Base-by-base conservation (phyloP, 2,797 vertebrate genomes). In the Melanogrammus aeglefinus region DNA sequence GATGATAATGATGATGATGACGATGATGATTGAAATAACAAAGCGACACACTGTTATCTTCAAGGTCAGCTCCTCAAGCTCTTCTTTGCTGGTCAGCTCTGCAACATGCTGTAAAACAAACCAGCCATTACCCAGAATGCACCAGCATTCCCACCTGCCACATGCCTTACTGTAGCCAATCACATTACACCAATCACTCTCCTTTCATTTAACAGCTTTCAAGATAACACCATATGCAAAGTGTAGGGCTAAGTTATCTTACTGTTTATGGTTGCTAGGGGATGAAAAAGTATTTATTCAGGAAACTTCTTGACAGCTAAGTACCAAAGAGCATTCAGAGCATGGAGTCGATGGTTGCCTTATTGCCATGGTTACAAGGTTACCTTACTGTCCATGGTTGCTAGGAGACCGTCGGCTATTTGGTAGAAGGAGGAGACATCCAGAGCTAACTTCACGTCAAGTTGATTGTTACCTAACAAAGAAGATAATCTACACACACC, bases 341-440 rank as follows among this genome's bases (percentile, higher is more conserved):
- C 38, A 39, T 39, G 9, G 8, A 9, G 38, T 39, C 38, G 9
- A 51, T 51, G 47, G 14, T 51, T 72, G 27, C 18, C 31, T 72
- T 4, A 16, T 14, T 71, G 70, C 21, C 16, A 18, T 73, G 29
- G 14, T 36, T 73, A 9, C n/a, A 70, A 87, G 92, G 57, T 31
- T 77, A 88, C 94, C 94, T 94, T 92, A 39, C 76, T 41, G 0
- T 82, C 86, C 76, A 94, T 92, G 75, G 84, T 77, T 35, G 77
- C 4, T 0, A 94, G 88, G 70, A 94, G 82, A 76, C 73, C 82
- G 75, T 94, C 94, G 0, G 92, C 93, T 75, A 94, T 92, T 81
- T 94, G 94, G 78, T 92, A 84, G 81, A 94, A 92, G 33, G 90
- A 74, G 0, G 93, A 90, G 13, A 91, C 92, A 14, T 94, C 93